Percentiles rank a stretch among this genome's conserved stretches.
Evolutionary conservation across 2,888 invertebrate genomes (phyloP).

Genomic region (Cordylochernes scorpioides): DNA sequence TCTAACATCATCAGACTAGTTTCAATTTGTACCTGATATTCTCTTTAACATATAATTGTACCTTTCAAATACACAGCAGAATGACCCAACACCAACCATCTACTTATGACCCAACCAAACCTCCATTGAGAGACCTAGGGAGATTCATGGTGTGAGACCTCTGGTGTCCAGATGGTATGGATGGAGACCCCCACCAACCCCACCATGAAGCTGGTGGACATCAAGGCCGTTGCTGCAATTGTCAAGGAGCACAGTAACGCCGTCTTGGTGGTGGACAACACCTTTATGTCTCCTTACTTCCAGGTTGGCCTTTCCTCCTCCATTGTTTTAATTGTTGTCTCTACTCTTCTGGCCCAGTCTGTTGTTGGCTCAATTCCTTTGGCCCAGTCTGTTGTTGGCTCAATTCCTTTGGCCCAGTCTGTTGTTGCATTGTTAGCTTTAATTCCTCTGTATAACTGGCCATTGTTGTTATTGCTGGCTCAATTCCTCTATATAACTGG

Average conservation of each 20-base stretch:
- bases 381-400: not conserved
- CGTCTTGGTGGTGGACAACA: slow-evolving; percentile 65
- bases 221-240: slow-evolving; percentile 37
- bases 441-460: too few species aligned
- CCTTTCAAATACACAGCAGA: too few species aligned
- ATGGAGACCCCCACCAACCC: slow-evolving; percentile 89
- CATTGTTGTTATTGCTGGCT: too few species aligned
- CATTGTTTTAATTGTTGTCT: not conserved
- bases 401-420: not conserved
- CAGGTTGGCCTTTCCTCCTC: slow-evolving; percentile 27
- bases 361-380: not conserved
- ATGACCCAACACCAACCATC: too few species aligned
- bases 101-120: too few species aligned
- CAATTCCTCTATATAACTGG: too few species aligned
- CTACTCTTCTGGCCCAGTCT: not conserved
- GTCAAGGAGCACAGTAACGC: slow-evolving; percentile 31
- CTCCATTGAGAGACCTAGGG: too few species aligned
- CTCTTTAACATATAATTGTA: too few species aligned
- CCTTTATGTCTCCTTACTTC: slow-evolving; percentile 67
- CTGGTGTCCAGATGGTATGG: slow-evolving; percentile 42
- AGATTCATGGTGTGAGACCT: too few species aligned
- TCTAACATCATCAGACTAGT: too few species aligned
- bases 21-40: too few species aligned
- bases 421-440: too few species aligned
- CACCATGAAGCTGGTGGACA: slow-evolving; percentile 56